Evolutionary conservation across 1,140 invertebrate species (phyloP).

Genomic region (Drosophila ananassae): DNA sequence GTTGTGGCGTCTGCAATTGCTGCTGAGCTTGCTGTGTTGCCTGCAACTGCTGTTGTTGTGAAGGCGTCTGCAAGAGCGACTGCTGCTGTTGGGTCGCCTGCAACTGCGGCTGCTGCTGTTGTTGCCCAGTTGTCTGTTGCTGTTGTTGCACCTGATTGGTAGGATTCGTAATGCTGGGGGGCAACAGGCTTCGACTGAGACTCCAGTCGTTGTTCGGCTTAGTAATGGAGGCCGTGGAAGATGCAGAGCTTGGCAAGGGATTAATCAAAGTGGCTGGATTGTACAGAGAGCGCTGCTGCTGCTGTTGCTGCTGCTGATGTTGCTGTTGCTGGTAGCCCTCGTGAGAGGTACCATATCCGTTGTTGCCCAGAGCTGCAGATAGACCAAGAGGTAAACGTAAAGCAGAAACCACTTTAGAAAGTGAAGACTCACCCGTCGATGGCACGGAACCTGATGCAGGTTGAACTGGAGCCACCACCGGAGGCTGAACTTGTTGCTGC

Average conservation of each 20-base stretch:
- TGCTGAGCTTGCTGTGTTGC: constrained; percentile 40
- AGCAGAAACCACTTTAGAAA: not conserved
- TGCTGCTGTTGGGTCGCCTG: constrained; percentile 49
- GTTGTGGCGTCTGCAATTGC: constrained; percentile 34
- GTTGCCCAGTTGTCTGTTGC: constrained; percentile 43
- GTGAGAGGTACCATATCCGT: constrained; percentile 42
- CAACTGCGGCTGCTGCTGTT: constrained; percentile 40
- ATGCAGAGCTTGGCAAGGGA: constrained; percentile 37
- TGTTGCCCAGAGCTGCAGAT: constrained; percentile 38
- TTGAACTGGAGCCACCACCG: constrained; percentile 51
- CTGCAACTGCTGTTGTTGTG: constrained; percentile 52
- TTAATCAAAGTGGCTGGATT: constrained; percentile 69
- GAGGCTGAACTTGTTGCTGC: constrained; percentile 56
- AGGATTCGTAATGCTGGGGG: constrained; percentile 41
- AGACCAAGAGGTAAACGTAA: not conserved
- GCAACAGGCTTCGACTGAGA: constrained; percentile 58
- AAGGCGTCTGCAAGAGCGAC: constrained; percentile 26
- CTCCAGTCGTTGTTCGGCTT: constrained; percentile 61
- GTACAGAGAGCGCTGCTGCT: constrained; percentile 59
- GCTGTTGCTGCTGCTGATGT: constrained; percentile 55
- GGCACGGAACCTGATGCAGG: constrained; percentile 26
- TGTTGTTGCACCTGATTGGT: constrained; percentile 29
- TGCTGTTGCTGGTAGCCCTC: constrained; percentile 58
- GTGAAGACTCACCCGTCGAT: constrained; percentile 38
- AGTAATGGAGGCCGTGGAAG: constrained; percentile 33